These are phyloP conservation scores for Drosophila kurseongensis DNA, from an alignment of 1,140 invertebrate species.

Conservation along the genomic window DNA sequence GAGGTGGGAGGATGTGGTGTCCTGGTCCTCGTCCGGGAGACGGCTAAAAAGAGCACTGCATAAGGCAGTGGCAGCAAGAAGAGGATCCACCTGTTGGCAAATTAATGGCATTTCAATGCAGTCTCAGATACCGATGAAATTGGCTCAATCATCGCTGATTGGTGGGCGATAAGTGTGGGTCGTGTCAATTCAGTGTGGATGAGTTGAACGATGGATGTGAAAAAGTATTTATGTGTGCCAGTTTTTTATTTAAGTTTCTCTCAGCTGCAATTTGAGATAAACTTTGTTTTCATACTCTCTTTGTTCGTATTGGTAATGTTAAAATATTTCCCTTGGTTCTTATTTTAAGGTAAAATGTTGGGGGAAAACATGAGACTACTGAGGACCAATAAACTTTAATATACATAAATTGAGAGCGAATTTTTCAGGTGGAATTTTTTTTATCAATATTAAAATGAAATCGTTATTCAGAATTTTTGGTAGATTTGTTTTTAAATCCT, in stretches of 20 bases:
- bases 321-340: neutral
- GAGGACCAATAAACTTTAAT: too few relatives aligned
- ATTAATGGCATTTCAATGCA: slow-evolving; percentile 45
- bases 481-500: too few relatives aligned
- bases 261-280: neutral
- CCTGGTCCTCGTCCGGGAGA: neutral
- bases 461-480: too few relatives aligned
- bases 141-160: slow-evolving; percentile 39
- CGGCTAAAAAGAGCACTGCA: slow-evolving; percentile 3
- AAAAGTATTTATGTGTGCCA: neutral
- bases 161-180: slow-evolving; percentile 23
- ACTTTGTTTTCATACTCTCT: neutral
- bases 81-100: slow-evolving; percentile 32
- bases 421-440: too few relatives aligned
- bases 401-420: too few relatives aligned
- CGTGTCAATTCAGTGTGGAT: slow-evolving; percentile 12
- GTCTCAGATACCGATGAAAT: slow-evolving; percentile 18
- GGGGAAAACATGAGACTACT: too few relatives aligned
- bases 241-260: neutral
- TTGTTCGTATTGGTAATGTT: too few relatives aligned
- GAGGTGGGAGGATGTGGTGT: neutral
- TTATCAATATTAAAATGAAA: too few relatives aligned
- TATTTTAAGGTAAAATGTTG: too few relatives aligned
- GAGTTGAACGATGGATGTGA: slow-evolving; percentile 14
- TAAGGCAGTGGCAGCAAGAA: neutral